Evolutionary conservation across 2,797 vertebrate species (phyloP).

Genomic region (Schizothorax lantsangensis): DNA sequence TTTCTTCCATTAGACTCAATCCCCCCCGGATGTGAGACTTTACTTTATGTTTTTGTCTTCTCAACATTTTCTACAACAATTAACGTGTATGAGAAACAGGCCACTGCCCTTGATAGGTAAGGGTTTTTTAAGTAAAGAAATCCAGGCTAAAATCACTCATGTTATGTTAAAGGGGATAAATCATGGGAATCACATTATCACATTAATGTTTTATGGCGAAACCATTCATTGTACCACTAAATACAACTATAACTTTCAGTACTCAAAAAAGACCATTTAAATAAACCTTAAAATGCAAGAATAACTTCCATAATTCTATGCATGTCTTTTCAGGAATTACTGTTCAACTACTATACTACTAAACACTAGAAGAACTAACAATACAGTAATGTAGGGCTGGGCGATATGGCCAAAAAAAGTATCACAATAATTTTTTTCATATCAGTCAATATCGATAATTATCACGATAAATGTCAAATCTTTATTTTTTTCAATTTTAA

Average conservation of each 20-base stretch:
- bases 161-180: background rate
- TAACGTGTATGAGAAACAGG: constrained; percentile 24
- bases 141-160: constrained; percentile 7
- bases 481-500: no score
- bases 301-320: background rate
- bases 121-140: background rate
- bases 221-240: background rate
- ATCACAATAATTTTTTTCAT: no score
- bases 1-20: constrained; percentile 72
- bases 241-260: background rate
- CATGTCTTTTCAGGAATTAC: background rate
- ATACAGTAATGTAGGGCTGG: background rate
- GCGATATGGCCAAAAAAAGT: no score
- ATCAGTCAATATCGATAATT: no score
- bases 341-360: background rate
- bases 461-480: no score
- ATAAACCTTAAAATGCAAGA: background rate
- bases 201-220: background rate
- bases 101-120: constrained; percentile 31
- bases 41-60: constrained; percentile 60
- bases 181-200: background rate
- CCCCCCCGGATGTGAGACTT: constrained; percentile 65
- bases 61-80: constrained; percentile 49
- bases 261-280: background rate
- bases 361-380: background rate